Evolutionary conservation across 2,888 invertebrate species (phyloP).

Genomic region (Schizaphis graminum): DNA sequence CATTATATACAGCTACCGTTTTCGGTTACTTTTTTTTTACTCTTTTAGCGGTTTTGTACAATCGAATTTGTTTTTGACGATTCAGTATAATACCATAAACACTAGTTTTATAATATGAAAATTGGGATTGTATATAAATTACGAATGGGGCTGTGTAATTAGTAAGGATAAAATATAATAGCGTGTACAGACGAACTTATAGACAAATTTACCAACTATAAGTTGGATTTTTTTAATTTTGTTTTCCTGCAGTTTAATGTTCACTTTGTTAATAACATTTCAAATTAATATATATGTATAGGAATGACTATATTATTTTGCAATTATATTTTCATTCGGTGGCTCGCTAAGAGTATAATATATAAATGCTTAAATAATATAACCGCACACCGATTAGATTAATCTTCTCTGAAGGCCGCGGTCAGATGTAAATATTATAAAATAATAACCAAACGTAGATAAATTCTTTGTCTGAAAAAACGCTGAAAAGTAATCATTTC

Average conservation of each 20-base stretch:
- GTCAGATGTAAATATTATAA: neutral
- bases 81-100: neutral
- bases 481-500: neutral
- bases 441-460: conserved; percentile 6
- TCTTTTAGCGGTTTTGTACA: neutral
- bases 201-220: neutral
- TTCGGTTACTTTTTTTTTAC: neutral
- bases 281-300: neutral
- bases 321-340: neutral
- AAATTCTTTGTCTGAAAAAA: neutral
- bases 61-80: neutral
- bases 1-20: neutral
- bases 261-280: conserved; percentile 14
- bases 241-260: neutral
- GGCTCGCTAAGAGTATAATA: neutral
- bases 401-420: conserved; percentile 4
- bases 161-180: neutral
- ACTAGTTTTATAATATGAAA: neutral
- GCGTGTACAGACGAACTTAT: neutral
- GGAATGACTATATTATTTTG: conserved; percentile 2
- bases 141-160: neutral
- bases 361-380: neutral
- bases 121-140: neutral
- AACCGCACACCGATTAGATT: neutral
- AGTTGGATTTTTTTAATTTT: neutral